A percentile compares a stretch with the other conserved stretches of the same genome.
These are phyloP conservation scores for Empis stercorea DNA, from an alignment of 2,888 invertebrate species.

Conservation along the genomic window DNA sequence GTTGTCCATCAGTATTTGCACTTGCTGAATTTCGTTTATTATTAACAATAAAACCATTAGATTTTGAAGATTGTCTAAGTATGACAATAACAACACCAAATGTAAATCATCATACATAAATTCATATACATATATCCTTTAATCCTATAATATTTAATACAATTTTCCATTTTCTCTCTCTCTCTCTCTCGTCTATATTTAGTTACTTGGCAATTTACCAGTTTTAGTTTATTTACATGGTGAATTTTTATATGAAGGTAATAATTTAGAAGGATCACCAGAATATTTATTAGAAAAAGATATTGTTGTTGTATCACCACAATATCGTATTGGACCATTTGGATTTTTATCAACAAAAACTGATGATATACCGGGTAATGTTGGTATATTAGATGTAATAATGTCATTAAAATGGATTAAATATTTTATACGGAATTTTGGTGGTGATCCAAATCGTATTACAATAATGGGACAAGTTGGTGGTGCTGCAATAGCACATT, in stretches of 20 bases:
- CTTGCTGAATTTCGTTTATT: conserved; percentile 1
- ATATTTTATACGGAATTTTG: conserved; percentile 38
- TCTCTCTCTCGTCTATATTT: no score
- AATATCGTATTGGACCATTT: conserved; percentile 40
- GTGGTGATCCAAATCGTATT: conserved; percentile 38
- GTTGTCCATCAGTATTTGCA: conserved; percentile 26
- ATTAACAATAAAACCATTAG: conserved; percentile 11
- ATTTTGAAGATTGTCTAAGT: conserved; percentile 31
- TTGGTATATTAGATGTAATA: conserved; percentile 40
- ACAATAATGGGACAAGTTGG: conserved; percentile 43
- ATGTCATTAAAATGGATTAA: conserved; percentile 39
- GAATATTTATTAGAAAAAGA: conserved; percentile 37
- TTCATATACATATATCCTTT: background rate
- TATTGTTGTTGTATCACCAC: conserved; percentile 37
- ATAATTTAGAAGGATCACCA: conserved; percentile 32
- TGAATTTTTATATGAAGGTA: conserved; percentile 33
- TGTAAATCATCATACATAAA: conserved; percentile 13
- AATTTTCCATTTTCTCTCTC: no score
- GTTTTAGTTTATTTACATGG: conserved; percentile 37
- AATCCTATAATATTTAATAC: no score
- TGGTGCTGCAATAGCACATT: conserved; percentile 38
- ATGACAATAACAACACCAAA: conserved; percentile 29
- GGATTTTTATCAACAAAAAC: conserved; percentile 42
- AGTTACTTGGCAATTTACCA: conserved; percentile 22
- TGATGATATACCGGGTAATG: conserved; percentile 41